Evolutionary conservation across 1,140 invertebrate genomes (phyloP).

Genomic region (Ceratina japonica): DNA sequence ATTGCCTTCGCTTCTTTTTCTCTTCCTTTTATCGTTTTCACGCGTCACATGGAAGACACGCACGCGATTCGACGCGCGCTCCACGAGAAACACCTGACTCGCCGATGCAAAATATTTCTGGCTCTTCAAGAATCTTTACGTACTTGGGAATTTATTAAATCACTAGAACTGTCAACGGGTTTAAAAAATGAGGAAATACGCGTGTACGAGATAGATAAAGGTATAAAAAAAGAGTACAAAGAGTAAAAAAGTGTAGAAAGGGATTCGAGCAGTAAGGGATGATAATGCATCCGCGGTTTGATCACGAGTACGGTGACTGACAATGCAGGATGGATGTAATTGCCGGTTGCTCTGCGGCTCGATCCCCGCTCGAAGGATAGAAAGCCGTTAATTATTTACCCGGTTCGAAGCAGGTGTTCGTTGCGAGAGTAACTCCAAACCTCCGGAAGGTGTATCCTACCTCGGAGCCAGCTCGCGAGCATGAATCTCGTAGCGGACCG

Average conservation of each 20-base stretch:
- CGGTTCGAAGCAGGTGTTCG: constrained; percentile 2
- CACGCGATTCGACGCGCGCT: not conserved
- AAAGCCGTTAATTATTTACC: constrained; percentile 18
- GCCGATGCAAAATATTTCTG: too few relatives aligned
- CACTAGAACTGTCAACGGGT: too few relatives aligned
- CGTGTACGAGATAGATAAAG: too few relatives aligned
- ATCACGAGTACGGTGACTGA: not conserved
- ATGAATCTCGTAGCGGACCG: not conserved
- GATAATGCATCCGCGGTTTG: too few relatives aligned
- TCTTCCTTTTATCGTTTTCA: not conserved
- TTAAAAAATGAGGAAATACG: too few relatives aligned
- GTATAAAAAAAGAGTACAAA: too few relatives aligned
- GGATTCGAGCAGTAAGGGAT: too few relatives aligned
- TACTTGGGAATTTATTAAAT: too few relatives aligned
- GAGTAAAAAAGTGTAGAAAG: too few relatives aligned
- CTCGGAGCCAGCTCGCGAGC: not conserved
- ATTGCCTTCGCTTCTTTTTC: not conserved
- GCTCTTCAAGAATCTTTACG: too few relatives aligned
- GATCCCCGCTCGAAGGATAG: not conserved
- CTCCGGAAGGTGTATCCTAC: not conserved
- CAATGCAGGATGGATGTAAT: constrained; percentile 6
- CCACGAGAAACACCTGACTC: not conserved
- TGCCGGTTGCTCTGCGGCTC: not conserved
- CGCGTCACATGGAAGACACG: not conserved
- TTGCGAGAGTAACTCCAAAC: too few relatives aligned